Conservation (phyloP, 2,797 vertebrate genomes). For the Ficedula albicollis region DNA sequence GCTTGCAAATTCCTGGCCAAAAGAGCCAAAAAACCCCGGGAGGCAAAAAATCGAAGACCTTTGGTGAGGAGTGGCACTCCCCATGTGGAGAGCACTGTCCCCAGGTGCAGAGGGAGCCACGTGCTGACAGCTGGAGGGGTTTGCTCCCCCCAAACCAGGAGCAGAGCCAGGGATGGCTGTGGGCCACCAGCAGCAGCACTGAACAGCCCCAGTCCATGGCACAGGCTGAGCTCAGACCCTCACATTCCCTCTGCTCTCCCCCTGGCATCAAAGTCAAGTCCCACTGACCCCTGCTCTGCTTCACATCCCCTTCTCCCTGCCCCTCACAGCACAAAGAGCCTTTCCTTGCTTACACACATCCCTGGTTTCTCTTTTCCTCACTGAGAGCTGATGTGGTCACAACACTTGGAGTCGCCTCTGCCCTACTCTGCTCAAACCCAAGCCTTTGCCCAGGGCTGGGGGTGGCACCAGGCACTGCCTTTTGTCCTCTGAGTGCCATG, state of each 20-base stretch:
- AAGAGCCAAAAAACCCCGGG: background rate
- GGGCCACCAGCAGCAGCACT: background rate
- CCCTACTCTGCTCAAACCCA: background rate
- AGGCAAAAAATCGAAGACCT: background rate
- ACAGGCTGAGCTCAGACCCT: background rate
- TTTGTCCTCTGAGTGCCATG: accelerated
- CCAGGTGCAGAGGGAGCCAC: background rate
- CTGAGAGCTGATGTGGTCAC: accelerated
- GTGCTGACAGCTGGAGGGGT: background rate
- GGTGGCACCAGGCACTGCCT: background rate
- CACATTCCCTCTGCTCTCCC: background rate
- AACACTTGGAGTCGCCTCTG: background rate
- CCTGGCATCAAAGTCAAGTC: background rate
- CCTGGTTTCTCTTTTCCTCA: background rate
- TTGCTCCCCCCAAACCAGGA: accelerated
- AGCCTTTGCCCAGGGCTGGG: too few relatives aligned
- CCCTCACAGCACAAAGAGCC: background rate
- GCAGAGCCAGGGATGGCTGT: background rate
- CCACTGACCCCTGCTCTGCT: background rate
- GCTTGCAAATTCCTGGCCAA: slow-evolving; percentile 17
- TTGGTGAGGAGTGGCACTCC: background rate
- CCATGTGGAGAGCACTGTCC: background rate
- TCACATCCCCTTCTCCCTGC: background rate
- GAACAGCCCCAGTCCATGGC: background rate
- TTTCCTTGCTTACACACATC: background rate